A percentile compares a stretch with the other conserved stretches of the same genome.
Conservation (phyloP, 1,140 invertebrate genomes). For the Ganaspis sp. region DNA sequence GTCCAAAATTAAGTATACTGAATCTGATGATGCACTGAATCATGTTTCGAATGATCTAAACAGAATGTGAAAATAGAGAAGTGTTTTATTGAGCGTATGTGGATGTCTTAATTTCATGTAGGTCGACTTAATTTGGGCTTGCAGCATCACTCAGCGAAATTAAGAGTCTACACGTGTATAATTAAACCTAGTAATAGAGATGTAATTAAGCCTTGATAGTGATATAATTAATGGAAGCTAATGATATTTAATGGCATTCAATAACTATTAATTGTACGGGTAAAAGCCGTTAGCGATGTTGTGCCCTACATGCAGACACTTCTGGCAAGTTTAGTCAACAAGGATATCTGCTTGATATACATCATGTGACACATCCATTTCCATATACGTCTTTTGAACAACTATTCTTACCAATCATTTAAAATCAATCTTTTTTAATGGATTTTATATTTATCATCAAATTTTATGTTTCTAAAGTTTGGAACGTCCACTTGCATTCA, state of each 20-base stretch:
- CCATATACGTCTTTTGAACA: no score
- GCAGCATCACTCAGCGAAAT: not conserved
- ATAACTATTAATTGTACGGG: constrained; percentile 11
- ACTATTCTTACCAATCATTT: no score
- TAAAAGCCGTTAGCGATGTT: not conserved
- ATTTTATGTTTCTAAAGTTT: no score
- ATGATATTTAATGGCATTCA: not conserved
- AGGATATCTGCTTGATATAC: no score
- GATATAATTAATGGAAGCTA: not conserved
- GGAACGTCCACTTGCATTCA: no score
- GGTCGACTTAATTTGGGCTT: not conserved
- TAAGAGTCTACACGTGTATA: not conserved
- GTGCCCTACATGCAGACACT: not conserved
- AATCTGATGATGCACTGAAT: no score
- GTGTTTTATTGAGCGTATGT: not conserved
- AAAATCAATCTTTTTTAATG: no score
- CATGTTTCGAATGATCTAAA: no score
- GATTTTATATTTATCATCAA: no score
- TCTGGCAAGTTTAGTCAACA: not conserved
- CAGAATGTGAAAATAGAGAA: not conserved
- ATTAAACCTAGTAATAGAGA: not conserved
- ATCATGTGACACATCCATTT: no score
- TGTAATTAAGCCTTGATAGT: not conserved
- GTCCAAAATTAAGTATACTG: no score
- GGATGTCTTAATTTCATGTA: not conserved